Base-by-base conservation (phyloP, 37 sponge, comb jelly and placozoan species). In the Agelas oroides region DNA sequence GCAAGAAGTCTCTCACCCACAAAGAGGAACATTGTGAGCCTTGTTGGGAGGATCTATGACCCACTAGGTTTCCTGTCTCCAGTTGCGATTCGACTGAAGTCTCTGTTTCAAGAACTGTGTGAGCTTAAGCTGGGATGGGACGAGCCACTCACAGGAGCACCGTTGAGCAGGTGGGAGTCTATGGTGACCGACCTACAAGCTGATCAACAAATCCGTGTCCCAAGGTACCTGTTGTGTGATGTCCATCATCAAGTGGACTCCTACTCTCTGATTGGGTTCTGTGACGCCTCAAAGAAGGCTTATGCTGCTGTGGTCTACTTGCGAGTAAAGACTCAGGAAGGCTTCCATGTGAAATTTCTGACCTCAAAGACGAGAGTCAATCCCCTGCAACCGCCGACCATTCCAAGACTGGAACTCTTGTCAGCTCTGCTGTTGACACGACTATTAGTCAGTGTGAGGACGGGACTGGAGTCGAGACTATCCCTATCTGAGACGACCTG, bases 231-330 rank as follows among this genome's bases (percentile, higher is more conserved):
- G 2, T 34, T 69, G 34, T 12, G 18, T 77, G 62, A 59, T 59
- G 38, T 77, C 11, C 19, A 11, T 19, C 60, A 60, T 1, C 2
- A 57, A 59, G 58, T 59, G 34, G 60, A 59, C 23, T 33, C 31
- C 57, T 53, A 24, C 53, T 0, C 1, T 21, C 75, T 83, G 58
- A 0, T 2, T 59, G 84, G 84, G 2, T 83, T 83, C 52, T 71
- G 75, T 63, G 84, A 83, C 38, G 74, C 75, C 12, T 82, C 83
- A 34, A 21, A 0, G 18, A 31, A 56, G 12, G 83, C 83, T 0
- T 71, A 82, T 35, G 83, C 83, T 15, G 73, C 83, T 1, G 83
- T 82, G 19, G 61, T 82, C 31, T 80, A 80, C 33, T 25, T 80
- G 1, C 32, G 31, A 24, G 32, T 52, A 0, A 20, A 32, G 33